Evolutionary conservation across 1,140 invertebrate species (phyloP), one percentile per base, ranked within the genome.

Genomic region (Pseudomyrmex flavicornis): DNA sequence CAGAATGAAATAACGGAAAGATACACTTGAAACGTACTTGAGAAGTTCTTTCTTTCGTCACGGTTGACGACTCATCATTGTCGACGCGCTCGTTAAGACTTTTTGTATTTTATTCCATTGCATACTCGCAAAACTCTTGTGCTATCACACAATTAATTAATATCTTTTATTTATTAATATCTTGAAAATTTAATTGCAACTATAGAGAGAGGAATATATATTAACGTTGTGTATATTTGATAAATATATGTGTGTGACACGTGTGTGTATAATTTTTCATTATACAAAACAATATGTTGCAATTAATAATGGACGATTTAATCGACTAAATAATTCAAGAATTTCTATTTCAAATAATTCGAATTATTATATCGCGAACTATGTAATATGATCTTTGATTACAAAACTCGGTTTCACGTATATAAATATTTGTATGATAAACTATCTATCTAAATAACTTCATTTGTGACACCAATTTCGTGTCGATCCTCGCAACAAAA

Each of bases 351-450:
- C 8, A 13, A 20, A 0, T 0, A 8, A 48, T 48, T 75, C 20
- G 20, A 35, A 35, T 35, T 35, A 35, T 35, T 35, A 35, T 35
- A 35, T 35, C 5, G 35, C 35, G 35, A 5, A 2, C 35, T 35
- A 35, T 22, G 1, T 22, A 22, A 22, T 22, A 22, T 35, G 35
- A 0, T 5, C 35, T 35, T 35, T 0, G 5, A 35, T 35, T 35
- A 35, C 7, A 35, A 35, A 66, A 54, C 44, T 26, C n/a, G 9
- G 10, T 20, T 44, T 70, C 8, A n/a, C 22, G 66, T 8, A 22
- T 68, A 69, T n/a, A 22, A 77, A 69, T n/a, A 22, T 69, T 20
- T 68, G 44, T 20, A 20, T 26, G 20, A 62, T 17, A 48, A 35
- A 5, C 5, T 22, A 20, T 56, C 5, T 22, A 44, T 22, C 2